Percentiles rank a stretch among this genome's conserved stretches.
These are phyloP conservation scores for Aphaenogaster rudis DNA, from an alignment of 1,140 invertebrate species.

Conservation along the genomic window DNA sequence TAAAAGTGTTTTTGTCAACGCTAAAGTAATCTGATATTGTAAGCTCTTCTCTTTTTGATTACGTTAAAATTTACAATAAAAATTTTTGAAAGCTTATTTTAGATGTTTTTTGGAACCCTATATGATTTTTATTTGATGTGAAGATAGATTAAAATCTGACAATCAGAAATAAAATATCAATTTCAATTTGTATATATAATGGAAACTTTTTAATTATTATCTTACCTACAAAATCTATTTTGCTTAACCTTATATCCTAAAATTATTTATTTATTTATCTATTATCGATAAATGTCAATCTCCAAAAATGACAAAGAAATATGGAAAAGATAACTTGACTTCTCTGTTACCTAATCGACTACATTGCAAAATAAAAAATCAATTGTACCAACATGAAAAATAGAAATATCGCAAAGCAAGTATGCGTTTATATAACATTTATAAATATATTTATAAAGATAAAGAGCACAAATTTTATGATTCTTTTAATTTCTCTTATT, in stretches of 20 bases:
- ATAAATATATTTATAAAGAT: background rate
- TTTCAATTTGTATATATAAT: background rate
- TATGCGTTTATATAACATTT: background rate
- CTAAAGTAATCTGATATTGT: background rate
- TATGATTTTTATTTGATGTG: background rate
- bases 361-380: background rate
- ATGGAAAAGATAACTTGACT: background rate
- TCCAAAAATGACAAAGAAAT: background rate
- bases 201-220: background rate
- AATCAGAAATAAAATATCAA: conserved; percentile 11
- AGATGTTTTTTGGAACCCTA: background rate
- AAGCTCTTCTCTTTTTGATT: background rate
- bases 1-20: background rate
- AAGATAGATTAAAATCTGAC: conserved; percentile 6
- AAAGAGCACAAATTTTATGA: background rate
- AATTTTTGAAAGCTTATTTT: background rate
- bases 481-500: background rate
- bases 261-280: background rate
- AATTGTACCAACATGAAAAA: background rate
- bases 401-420: background rate
- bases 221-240: background rate
- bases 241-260: background rate
- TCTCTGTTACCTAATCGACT: background rate
- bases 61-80: background rate
- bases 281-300: background rate